phyloP scores from a whole-genome alignment of 1,140 invertebrate species.

The Drosophila sechellia region DNA sequence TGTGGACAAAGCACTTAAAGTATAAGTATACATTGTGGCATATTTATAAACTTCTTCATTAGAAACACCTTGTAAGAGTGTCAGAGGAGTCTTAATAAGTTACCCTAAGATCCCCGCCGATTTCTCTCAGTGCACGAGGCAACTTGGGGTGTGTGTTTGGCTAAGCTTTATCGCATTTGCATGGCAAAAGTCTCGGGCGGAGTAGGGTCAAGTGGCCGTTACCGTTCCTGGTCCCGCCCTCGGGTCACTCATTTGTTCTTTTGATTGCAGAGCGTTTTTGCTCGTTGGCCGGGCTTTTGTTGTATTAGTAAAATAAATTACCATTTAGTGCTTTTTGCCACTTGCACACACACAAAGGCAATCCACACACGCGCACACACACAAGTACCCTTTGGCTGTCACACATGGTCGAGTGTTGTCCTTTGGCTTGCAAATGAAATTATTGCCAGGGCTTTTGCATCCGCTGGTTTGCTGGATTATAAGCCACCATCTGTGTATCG shows the following conservation, averaged over 20 bases:
- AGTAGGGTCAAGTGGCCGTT: slow-evolving; percentile 68
- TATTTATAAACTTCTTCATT: background rate
- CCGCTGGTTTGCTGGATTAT: slow-evolving; percentile 70
- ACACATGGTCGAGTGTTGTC: slow-evolving; percentile 78
- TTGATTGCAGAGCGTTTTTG: slow-evolving; percentile 79
- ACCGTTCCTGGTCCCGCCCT: slow-evolving; percentile 68
- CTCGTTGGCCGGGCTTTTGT: slow-evolving; percentile 64
- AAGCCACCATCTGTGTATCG: slow-evolving; percentile 49
- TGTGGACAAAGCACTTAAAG: too few relatives aligned
- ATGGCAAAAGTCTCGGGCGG: slow-evolving; percentile 52
- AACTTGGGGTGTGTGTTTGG: slow-evolving; percentile 56
- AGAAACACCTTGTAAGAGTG: too few relatives aligned
- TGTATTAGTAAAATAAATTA: slow-evolving; percentile 84
- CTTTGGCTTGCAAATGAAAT: slow-evolving; percentile 81
- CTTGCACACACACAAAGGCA: slow-evolving; percentile 36
- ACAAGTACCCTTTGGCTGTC: slow-evolving; percentile 51
- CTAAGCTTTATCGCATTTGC: slow-evolving; percentile 80
- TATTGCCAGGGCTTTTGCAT: slow-evolving; percentile 79
- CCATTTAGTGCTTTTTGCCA: slow-evolving; percentile 83
- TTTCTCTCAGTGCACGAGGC: background rate
- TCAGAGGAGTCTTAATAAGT: too few relatives aligned
- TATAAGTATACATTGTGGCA: background rate
- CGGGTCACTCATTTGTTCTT: slow-evolving; percentile 82
- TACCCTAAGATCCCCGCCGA: too few relatives aligned
- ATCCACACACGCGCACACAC: background rate